These are phyloP conservation scores for Temnothorax longispinosus DNA, from an alignment of 1,140 invertebrate genomes.

Conservation along the genomic window DNA sequence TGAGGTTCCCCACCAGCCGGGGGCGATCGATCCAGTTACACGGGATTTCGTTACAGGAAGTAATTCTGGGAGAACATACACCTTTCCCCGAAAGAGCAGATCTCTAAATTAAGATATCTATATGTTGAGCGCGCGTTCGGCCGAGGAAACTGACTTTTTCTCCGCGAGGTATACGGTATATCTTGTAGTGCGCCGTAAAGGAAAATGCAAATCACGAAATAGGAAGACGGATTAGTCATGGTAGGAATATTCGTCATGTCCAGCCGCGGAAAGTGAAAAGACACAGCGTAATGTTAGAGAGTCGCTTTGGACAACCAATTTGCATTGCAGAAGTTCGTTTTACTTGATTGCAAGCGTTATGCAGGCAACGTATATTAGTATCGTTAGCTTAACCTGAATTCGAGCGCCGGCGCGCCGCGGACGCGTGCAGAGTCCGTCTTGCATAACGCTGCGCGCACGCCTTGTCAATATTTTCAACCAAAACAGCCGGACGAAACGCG, in stretches of 20 bases:
- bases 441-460: background rate
- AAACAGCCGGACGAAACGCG: background rate
- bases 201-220: constrained; percentile 42
- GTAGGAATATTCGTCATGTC: constrained; percentile 36
- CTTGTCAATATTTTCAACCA: constrained; percentile 35
- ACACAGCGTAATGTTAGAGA: constrained; percentile 42
- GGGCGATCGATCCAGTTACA: constrained; percentile 1
- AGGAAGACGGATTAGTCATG: constrained; percentile 25
- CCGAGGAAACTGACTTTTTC: background rate
- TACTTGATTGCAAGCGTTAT: constrained; percentile 44
- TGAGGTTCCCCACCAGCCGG: background rate
- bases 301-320: constrained; percentile 46
- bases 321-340: constrained; percentile 51
- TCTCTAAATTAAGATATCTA: background rate
- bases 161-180: background rate
- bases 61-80: background rate
- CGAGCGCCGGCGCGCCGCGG: background rate
- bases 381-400: constrained; percentile 46
- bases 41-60: background rate
- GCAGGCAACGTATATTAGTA: constrained; percentile 43
- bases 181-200: background rate
- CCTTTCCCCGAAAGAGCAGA: background rate
- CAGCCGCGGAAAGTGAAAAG: constrained; percentile 33
- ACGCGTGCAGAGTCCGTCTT: background rate
- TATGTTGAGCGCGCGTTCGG: too few relatives aligned